Conservation (phyloP, 2,888 invertebrate species). For the Proisotoma minuta region DNA sequence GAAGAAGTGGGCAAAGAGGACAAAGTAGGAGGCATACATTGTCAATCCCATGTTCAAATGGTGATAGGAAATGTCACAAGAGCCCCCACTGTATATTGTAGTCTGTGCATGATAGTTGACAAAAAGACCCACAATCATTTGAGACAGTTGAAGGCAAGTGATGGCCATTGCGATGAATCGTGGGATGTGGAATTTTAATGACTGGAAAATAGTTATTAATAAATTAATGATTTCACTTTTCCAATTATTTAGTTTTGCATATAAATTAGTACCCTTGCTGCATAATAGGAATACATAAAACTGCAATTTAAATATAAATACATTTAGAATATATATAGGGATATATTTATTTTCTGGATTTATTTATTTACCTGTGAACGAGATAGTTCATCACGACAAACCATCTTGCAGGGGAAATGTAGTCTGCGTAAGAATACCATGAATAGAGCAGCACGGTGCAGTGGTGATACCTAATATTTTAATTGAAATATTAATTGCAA, state of each 20-base stretch:
- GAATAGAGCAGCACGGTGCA: conserved; percentile 89
- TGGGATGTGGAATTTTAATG: conserved; percentile 54
- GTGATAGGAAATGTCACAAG: conserved; percentile 76
- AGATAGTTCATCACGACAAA: conserved; percentile 89
- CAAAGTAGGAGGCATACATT: conserved; percentile 92
- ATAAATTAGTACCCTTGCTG: conserved; percentile 53
- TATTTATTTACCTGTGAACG: conserved; percentile 71
- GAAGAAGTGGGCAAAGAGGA: conserved; percentile 88
- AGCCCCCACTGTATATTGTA: conserved; percentile 59
- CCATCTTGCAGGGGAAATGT: conserved; percentile 84
- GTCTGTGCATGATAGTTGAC: conserved; percentile 75
- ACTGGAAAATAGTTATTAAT: conserved; percentile 52
- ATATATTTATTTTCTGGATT: too few relatives aligned
- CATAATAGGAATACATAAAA: conserved; percentile 91
- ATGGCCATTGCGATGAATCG: conserved; percentile 81
- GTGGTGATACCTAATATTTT: conserved; percentile 67
- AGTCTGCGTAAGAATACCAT: conserved; percentile 88
- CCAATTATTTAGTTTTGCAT: not conserved
- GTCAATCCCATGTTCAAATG: conserved; percentile 81
- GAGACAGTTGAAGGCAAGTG: conserved; percentile 82
- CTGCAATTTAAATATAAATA: too few relatives aligned
- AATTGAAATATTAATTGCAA: not conserved
- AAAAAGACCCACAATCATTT: conserved; percentile 88
- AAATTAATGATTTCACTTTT: not conserved
- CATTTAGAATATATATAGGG: too few relatives aligned